phyloP scores from a whole-genome alignment of 2,888 invertebrate species.

The Scotopteryx bipunctaria region DNA sequence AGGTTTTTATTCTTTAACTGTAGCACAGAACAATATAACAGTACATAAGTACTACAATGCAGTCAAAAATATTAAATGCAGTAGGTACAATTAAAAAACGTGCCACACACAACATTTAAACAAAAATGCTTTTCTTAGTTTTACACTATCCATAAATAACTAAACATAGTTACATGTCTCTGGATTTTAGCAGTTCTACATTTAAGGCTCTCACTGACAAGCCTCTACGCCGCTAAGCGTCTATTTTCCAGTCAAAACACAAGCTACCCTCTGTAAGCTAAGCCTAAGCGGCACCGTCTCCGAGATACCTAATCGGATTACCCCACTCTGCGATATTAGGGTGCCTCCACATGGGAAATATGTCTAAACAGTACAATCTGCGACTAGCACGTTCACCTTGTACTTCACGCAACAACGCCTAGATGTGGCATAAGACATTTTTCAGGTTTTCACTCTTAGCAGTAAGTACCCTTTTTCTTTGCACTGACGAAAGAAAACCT shows the following conservation, averaged over 20 bases:
- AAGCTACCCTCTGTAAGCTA: constrained; percentile 39
- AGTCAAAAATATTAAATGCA: no score
- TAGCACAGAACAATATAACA: no score
- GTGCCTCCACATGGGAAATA: constrained; percentile 70
- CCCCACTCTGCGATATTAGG: constrained; percentile 61
- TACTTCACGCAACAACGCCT: background rate
- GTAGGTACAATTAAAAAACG: no score
- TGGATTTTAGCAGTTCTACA: background rate
- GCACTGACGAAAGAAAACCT: background rate
- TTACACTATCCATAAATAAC: background rate
- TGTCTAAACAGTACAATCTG: constrained; percentile 61
- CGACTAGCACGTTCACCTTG: constrained; percentile 11
- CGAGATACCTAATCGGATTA: constrained; percentile 69
- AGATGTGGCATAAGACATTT: background rate
- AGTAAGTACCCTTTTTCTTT: no score
- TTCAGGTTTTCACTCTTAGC: no score
- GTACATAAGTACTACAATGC: no score
- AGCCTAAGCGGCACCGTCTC: constrained; percentile 42
- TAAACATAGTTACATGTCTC: background rate
- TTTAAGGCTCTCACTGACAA: constrained; percentile 4
- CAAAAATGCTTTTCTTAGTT: no score
- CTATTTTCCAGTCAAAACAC: constrained; percentile 35
- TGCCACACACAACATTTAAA: no score
- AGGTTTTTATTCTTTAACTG: no score
- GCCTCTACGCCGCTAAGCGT: constrained; percentile 5